Conservation (phyloP, 2,888 invertebrate species). For the Mythimna impura region DNA sequence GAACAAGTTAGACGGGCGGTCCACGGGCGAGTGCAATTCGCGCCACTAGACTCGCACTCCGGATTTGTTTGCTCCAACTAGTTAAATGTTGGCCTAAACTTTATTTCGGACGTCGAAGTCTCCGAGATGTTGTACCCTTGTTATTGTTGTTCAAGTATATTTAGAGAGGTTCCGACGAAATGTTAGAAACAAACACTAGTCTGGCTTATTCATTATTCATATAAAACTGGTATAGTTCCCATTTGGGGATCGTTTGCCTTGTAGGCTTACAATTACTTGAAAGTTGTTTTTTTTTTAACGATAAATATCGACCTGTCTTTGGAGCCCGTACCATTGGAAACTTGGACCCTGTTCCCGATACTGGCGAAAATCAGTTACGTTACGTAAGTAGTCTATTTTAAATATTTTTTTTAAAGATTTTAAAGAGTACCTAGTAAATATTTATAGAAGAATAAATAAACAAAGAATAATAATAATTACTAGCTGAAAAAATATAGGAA, state of each 20-base stretch:
- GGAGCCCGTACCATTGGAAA: no score
- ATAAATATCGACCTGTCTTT: no score
- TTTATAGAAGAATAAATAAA: not conserved
- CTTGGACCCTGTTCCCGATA: no score
- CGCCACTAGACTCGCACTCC: conserved; percentile 81
- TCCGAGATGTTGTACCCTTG: conserved; percentile 80
- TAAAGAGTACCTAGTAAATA: no score
- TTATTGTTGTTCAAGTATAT: conserved; percentile 82
- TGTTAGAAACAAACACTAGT: conserved; percentile 62
- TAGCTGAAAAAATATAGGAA: no score
- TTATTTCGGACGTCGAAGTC: conserved; percentile 83
- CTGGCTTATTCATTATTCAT: conserved; percentile 64
- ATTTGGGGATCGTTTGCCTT: conserved; percentile 30
- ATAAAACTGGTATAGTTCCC: conserved; percentile 39
- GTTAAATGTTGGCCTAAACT: conserved; percentile 88
- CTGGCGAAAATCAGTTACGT: no score
- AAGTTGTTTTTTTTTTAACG: not conserved
- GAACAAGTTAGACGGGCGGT: conserved; percentile 73
- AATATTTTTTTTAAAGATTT: not conserved
- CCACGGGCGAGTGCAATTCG: conserved; percentile 75
- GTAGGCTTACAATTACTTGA: conserved; percentile 2
- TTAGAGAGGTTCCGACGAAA: conserved; percentile 66
- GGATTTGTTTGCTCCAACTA: conserved; percentile 87
- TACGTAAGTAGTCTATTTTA: no score
- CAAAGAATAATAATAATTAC: no score